Evolutionary conservation across 2,113 vertebrate species (phyloP).

Genomic region (Lycaon pictus): DNA sequence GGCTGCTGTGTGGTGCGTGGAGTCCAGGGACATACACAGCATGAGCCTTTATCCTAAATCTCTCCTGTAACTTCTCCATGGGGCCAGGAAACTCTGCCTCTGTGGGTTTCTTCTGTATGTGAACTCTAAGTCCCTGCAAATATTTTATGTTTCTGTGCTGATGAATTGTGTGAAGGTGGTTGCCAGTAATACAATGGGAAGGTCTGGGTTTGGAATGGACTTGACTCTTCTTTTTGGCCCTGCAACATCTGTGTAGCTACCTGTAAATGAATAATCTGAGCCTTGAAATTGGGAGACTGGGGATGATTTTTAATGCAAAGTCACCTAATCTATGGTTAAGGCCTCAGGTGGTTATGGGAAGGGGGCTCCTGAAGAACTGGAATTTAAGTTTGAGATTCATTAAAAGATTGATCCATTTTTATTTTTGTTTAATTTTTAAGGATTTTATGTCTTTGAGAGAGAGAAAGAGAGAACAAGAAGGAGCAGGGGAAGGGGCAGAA

Average conservation of each 20-base stretch:
- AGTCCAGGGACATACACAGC: accelerated
- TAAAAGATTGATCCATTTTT: background rate
- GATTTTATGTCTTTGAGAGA: background rate
- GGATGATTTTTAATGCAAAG: background rate
- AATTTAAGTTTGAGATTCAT: background rate
- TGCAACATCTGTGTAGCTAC: background rate
- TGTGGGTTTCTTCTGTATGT: background rate
- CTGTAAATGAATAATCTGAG: background rate
- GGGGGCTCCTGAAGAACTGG: background rate
- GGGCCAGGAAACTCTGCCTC: background rate
- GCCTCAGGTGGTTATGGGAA: background rate
- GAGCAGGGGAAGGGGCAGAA: no score
- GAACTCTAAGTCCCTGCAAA: background rate
- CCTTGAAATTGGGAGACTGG: background rate
- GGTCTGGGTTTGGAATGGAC: background rate
- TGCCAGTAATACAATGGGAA: no score
- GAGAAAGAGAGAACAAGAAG: no score
- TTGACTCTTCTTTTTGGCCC: background rate
- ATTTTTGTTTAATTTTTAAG: background rate
- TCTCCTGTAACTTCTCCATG: background rate
- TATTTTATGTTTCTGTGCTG: background rate
- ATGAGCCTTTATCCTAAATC: background rate
- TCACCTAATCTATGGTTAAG: background rate
- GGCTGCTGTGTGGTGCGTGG: background rate
- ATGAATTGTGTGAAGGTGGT: no score